These are phyloP conservation scores for Lamellibrachia satsuma DNA, from an alignment of 2,888 invertebrate genomes.

Conservation along the genomic window DNA sequence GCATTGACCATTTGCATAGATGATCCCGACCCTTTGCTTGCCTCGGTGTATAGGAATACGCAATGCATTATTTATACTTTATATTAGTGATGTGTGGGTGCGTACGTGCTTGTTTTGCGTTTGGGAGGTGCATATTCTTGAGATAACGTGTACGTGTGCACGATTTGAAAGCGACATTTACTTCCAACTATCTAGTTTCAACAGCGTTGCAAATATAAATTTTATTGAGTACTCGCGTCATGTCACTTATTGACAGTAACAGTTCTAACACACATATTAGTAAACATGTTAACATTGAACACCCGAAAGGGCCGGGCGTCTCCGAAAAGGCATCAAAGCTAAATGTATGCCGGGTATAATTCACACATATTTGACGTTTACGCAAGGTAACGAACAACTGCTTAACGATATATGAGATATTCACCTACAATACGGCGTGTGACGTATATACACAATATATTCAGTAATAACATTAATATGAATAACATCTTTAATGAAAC, in stretches of 20 bases:
- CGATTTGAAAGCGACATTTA: neutral
- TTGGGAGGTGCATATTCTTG: neutral
- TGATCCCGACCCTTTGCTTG: neutral
- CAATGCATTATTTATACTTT: neutral
- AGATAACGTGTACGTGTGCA: neutral
- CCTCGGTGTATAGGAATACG: neutral
- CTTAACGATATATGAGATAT: neutral
- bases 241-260: neutral
- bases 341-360: neutral
- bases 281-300: neutral
- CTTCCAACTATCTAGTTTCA: neutral
- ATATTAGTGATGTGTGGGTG: neutral
- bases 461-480: neutral
- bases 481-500: neutral
- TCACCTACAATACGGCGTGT: neutral
- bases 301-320: neutral
- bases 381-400: neutral
- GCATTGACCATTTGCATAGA: neutral
- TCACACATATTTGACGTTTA: neutral
- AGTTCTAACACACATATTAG: neutral
- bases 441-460: neutral
- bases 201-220: neutral
- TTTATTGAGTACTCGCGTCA: neutral
- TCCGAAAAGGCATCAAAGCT: neutral
- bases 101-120: neutral